These are phyloP conservation scores for Diaperis boleti DNA, from an alignment of 2,888 invertebrate species.

Conservation along the genomic window DNA sequence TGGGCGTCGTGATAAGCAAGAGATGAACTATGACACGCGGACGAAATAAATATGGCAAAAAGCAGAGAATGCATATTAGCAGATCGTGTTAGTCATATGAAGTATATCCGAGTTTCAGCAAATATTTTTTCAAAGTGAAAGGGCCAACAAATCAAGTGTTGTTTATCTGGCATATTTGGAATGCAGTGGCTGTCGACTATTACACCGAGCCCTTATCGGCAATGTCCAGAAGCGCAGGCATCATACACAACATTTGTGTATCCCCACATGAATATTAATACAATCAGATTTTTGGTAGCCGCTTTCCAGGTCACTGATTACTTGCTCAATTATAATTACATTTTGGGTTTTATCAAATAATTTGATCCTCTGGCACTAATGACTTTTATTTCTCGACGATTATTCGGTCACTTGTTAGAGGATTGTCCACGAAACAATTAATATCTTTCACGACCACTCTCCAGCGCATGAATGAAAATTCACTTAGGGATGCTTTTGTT, in stretches of 20 bases:
- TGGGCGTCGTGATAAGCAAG: no score
- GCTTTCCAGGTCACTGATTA: slow-evolving; percentile 49
- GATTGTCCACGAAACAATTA: slow-evolving; percentile 42
- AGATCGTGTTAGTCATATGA: slow-evolving; percentile 31
- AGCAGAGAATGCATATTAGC: slow-evolving; percentile 35
- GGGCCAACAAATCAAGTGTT: slow-evolving; percentile 49
- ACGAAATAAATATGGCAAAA: slow-evolving; percentile 37
- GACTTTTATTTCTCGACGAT: slow-evolving; percentile 43
- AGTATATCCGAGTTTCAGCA: slow-evolving; percentile 43
- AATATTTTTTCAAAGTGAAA: slow-evolving; percentile 49
- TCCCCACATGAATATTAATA: slow-evolving; percentile 52
- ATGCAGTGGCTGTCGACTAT: slow-evolving; percentile 50
- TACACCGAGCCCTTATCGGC: slow-evolving; percentile 49
- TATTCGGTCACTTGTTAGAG: slow-evolving; percentile 43
- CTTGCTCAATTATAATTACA: slow-evolving; percentile 46
- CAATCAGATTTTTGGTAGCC: slow-evolving; percentile 51
- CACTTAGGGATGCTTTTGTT: slow-evolving; percentile 39
- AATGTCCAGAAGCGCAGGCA: slow-evolving; percentile 50
- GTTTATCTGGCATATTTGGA: slow-evolving; percentile 50
- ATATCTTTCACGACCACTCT: slow-evolving; percentile 40
- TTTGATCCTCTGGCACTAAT: slow-evolving; percentile 46
- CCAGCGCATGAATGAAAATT: slow-evolving; percentile 32
- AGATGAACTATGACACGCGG: slow-evolving; percentile 19
- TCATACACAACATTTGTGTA: slow-evolving; percentile 51
- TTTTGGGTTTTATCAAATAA: slow-evolving; percentile 46